Base-by-base conservation (phyloP, 1,140 invertebrate genomes). In the Zaprionus tsacasi region DNA sequence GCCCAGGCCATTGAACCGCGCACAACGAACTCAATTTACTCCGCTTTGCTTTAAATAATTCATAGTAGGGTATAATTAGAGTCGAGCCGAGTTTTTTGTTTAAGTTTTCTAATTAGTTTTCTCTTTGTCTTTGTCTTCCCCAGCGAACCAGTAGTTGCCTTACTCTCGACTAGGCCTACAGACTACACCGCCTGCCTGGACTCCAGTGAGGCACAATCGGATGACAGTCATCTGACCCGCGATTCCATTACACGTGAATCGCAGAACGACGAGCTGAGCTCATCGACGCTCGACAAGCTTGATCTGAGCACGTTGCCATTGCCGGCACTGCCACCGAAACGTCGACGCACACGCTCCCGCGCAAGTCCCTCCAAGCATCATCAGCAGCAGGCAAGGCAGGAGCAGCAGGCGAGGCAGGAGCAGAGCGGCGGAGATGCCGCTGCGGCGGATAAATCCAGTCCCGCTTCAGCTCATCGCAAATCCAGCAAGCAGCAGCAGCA, bases 171-270 rank as follows among this genome's bases (percentile, higher is more conserved):
- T 13, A 77, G 80, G 12, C 77, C 21, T 21, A 21, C 91, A 50
- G 91, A 92, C 71, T 81, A 78, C 58, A 65, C 82, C 58, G 63
- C 82, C 55, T 92, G 91, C 54, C 71, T 91, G 25, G 91, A 92
- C 58, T 91, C 91, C 12, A 92, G 91, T 70, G 91, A 92, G 76
- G 86, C 86, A 21, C 81, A 82, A 52, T 92, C 91, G 54, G 91
- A 92, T 69, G 91, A 92, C 52, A 92, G 91, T 68, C 91, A 91
- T 60, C 71, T 92, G 59, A 92, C 91, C n/a, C 82, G 81, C 12
- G 91, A 92, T 35, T 92, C 91, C 6, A 71, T 92, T 5, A 92
- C 88, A 3, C 76, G 86, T n/a, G 89, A 92, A 55, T 91, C 91
- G 3, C 89, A 91, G 55, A 92, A 92, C 75, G 91, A 92, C 70